Base-by-base conservation (phyloP, 2,113 vertebrate species). In the Scytalopus superciliaris region DNA sequence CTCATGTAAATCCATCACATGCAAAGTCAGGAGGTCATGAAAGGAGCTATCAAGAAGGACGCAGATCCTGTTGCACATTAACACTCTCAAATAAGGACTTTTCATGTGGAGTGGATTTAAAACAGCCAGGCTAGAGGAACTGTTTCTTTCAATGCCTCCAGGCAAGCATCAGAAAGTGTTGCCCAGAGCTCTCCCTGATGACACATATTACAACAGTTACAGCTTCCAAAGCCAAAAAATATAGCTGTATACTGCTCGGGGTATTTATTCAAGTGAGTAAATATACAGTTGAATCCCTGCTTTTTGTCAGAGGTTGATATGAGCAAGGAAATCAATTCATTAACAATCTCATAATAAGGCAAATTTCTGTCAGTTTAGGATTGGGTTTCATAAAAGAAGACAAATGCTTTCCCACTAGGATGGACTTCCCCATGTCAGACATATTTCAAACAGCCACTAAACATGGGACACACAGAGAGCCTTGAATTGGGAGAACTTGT, bases 321-420 rank as follows among this genome's bases (percentile, higher is more conserved):
- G 31, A 90, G 83, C 44, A 83, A 76, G 80, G 3, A 28, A 91
- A 85, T 44, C 33, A 90, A 87, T 92, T 91, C 66, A 94, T 96
- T 97, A 97, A 94, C 95, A 97, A 81, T 62, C 67, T 82, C 72
- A 83, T 91, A 95, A 96, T 70, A 96, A 97, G 62, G 84, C 86
- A 89, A 42, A 91, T 95, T 77, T 90, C 86, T 80, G 59, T 72
- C 84, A 91, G 50, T 25, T 95, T 64, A 47, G 79, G 93, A 92
- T 80, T 96, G 25, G 45, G 68, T 85, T 94, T 94, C 30, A 24
- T 70, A 35, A n/a, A 23, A 57, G 44, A 70, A 77, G 59, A 95
- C 64, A 94, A 89, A 91, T 74, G 28, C 4, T 85, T 78, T 89
- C 84, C 76, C 24, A 66, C 87, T 87, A 90, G 50, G 50, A 53